Conservation (phyloP, 2,888 invertebrate species). For the Plusia festucae region DNA sequence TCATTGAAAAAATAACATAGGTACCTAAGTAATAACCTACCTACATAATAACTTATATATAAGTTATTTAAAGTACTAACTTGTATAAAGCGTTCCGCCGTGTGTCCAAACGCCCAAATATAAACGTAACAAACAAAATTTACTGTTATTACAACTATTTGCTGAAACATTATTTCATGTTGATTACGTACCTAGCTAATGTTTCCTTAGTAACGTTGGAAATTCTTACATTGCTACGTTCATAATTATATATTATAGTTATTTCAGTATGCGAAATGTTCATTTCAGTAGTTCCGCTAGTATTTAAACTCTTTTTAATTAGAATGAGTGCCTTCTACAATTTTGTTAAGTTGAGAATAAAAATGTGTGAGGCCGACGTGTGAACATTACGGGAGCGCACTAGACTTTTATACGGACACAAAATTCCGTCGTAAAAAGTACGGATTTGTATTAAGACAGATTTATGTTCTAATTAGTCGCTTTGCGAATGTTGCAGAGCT, state of each 20-base stretch:
- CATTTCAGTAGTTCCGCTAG: slow-evolving; percentile 18
- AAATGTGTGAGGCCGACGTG: slow-evolving; percentile 36
- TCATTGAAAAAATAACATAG: no score
- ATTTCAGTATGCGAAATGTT: slow-evolving; percentile 14
- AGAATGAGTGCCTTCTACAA: slow-evolving; percentile 42
- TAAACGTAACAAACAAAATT: slow-evolving; percentile 18
- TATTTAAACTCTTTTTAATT: slow-evolving; percentile 52
- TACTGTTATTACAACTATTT: slow-evolving; percentile 2
- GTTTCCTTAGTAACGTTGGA: slow-evolving; percentile 10
- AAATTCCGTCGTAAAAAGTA: slow-evolving; percentile 75
- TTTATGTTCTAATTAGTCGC: slow-evolving; percentile 86
- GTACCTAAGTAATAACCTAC: no score
- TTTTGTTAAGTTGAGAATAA: slow-evolving; percentile 45
- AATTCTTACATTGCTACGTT: slow-evolving; percentile 4
- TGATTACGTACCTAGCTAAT: neutral
- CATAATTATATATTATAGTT: slow-evolving; percentile 12
- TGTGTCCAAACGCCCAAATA: neutral
- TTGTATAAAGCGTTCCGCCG: neutral
- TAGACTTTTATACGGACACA: slow-evolving; percentile 57
- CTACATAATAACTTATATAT: no score
- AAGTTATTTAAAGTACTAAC: neutral
- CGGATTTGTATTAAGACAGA: slow-evolving; percentile 81
- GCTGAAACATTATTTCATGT: neutral
- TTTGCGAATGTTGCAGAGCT: slow-evolving; percentile 73
- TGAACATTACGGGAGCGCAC: slow-evolving; percentile 40